phyloP scores from a whole-genome alignment of 2,888 invertebrate genomes.

The Amblyjoppa proteus region DNA sequence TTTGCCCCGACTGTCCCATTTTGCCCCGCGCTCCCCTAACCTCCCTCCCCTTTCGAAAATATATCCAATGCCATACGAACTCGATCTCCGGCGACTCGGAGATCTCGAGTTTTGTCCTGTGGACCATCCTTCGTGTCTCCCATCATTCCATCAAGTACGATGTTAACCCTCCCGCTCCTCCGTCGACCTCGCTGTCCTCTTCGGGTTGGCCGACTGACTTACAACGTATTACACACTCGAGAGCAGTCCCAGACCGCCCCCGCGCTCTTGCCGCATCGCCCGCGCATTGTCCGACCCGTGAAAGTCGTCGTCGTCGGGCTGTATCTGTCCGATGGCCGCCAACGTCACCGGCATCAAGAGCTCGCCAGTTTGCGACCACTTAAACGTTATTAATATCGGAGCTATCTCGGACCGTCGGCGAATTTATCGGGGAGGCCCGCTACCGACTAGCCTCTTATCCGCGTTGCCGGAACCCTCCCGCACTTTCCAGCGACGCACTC shows the following conservation, averaged over 20 bases:
- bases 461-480: not conserved
- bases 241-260: conserved; percentile 23
- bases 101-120: not conserved
- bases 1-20: too few species aligned
- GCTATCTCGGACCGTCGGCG: conserved; percentile 10
- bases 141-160: not conserved
- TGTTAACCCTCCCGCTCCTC: not conserved
- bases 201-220: conserved; percentile 19
- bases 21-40: not conserved
- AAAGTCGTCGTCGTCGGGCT: conserved; percentile 45
- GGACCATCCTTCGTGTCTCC: not conserved
- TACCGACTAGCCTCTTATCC: conserved; percentile 48
- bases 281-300: conserved; percentile 63
- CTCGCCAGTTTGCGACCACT: conserved; percentile 44
- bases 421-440: conserved; percentile 39
- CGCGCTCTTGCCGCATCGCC: conserved; percentile 27
- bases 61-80: not conserved
- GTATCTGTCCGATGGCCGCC: not conserved
- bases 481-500: conserved; percentile 19
- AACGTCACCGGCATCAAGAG: conserved; percentile 25
- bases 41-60: not conserved
- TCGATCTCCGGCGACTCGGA: not conserved
- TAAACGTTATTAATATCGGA: conserved; percentile 48
- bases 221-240: conserved; percentile 58
- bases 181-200: conserved; percentile 15